These are phyloP conservation scores for Talpa occidentalis DNA, from an alignment of 2,113 vertebrate species.

Conservation along the genomic window DNA sequence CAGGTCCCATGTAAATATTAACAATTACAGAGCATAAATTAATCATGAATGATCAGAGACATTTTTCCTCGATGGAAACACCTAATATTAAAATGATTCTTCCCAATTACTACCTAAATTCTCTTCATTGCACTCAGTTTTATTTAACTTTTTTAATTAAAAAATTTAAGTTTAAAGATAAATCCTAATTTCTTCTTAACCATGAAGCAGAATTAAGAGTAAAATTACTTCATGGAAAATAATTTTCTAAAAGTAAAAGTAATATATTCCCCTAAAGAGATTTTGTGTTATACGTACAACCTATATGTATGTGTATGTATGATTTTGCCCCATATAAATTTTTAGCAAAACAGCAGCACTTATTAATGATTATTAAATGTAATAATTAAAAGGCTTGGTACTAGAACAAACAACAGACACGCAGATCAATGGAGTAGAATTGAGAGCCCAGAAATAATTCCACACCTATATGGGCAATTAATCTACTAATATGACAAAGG, in stretches of 20 bases:
- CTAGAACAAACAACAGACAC: too few species aligned
- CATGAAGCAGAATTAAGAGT: conserved; percentile 22
- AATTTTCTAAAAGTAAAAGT: conserved; percentile 32
- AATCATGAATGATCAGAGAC: not conserved
- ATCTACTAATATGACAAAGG: too few species aligned
- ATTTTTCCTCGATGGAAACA: not conserved
- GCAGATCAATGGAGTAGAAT: too few species aligned
- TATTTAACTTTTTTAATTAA: too few species aligned
- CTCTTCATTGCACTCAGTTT: not conserved
- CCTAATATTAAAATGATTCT: conserved; percentile 4
- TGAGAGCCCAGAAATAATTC: too few species aligned
- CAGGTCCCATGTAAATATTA: not conserved
- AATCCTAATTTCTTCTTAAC: conserved; percentile 8
- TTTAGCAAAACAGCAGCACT: not conserved
- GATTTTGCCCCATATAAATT: conserved; percentile 12
- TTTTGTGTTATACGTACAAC: not conserved
- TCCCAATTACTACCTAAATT: not conserved
- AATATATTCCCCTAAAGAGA: not conserved
- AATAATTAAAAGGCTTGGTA: too few species aligned
- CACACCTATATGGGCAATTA: too few species aligned
- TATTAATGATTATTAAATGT: conserved; percentile 12
- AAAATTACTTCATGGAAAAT: conserved; percentile 28
- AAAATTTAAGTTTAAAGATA: not conserved
- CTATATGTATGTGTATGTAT: not conserved
- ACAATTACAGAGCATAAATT: not conserved